Evolutionary conservation across 2,113 vertebrate species (phyloP).

Genomic region (Silurus asotus): DNA sequence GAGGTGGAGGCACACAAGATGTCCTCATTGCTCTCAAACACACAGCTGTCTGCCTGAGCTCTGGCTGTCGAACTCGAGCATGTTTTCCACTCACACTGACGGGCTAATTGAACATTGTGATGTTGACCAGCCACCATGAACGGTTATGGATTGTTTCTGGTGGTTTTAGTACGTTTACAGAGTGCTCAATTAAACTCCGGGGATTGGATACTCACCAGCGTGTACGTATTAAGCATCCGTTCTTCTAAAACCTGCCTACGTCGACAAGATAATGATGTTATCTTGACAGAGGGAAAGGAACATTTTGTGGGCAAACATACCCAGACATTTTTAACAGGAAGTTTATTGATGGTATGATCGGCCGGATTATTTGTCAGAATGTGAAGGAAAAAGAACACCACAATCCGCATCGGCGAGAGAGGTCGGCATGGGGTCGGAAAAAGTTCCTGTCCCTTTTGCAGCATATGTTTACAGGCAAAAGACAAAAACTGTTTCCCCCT

Average conservation of each 20-base stretch:
- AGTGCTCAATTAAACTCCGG: constrained; percentile 39
- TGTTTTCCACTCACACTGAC: constrained; percentile 32
- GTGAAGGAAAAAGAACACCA: not conserved
- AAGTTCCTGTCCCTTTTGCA: constrained; percentile 30
- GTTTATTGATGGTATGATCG: constrained; percentile 41
- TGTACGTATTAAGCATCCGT: constrained; percentile 51
- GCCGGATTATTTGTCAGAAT: constrained; percentile 45
- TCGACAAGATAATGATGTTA: constrained; percentile 43
- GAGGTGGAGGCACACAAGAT: constrained; percentile 37
- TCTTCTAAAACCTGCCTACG: constrained; percentile 31
- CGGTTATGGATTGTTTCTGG: constrained; percentile 40
- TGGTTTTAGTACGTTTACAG: constrained; percentile 32
- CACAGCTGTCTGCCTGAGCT: constrained; percentile 17
- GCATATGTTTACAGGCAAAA: constrained; percentile 37
- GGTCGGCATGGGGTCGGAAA: constrained; percentile 47
- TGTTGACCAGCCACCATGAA: constrained; percentile 33
- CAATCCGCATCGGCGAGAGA: constrained; percentile 38
- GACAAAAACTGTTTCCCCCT: constrained; percentile 12
- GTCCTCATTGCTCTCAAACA: constrained; percentile 27
- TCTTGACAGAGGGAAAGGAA: constrained; percentile 32
- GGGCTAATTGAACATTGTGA: constrained; percentile 37
- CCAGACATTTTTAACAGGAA: constrained; percentile 26
- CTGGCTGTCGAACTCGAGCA: constrained; percentile 17
- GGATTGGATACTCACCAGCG: constrained; percentile 24
- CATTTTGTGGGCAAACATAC: constrained; percentile 22